Evolutionary conservation across 2,797 vertebrate species (phyloP), one percentile per base, ranked within the genome.

Genomic region (Tragelaphus eurycerus): DNA sequence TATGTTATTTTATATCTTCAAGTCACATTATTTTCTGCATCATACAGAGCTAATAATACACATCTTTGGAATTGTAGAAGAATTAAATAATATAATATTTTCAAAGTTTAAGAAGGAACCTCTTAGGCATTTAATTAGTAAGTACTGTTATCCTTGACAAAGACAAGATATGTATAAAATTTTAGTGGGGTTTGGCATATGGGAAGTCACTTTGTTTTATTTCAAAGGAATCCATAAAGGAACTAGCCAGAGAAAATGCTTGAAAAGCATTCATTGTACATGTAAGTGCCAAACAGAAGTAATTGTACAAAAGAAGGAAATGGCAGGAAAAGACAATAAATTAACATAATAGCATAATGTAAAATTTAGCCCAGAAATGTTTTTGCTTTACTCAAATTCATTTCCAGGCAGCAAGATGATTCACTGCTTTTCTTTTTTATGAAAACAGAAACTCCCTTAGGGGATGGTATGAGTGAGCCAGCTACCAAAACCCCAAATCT

Each of bases 301-400:
- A 96, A 87, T 17, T 81, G 67, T 52, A 82, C 64, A 71, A 86
- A 95, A 86, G n/a, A 96, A 96, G 55, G n/a, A 96, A 96, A 94
- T 60, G 82, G 46, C 55, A 92, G 60, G 31, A 93, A 95, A 92
- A 92, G 86, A 83, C 87, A 97, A 55, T 78, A 95, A 87, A 95
- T 95, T 89, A 92, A 97, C 57, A 78, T 86, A 98, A 97, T n/a
- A 89, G 93, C 55, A 78, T 95, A 97, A 96, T 83, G 96, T 89
- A 97, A 97, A 96, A 94, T 94, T 96, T 94, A 96, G 83, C 93
- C 82, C 95, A 96, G 46, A 96, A 97, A 97, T 91, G 19, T 98
- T 96, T 97, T 97, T 97, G 89, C 25, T 96, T 89, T 96, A 97
- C 62, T 98, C 78, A 90, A 98, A 97, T 98, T 97, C 82, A 96